Evolutionary conservation across 2,113 vertebrate genomes (phyloP), one percentile per base, ranked within the genome.

Genomic region (Dunckerocampus dactyliophorus): DNA sequence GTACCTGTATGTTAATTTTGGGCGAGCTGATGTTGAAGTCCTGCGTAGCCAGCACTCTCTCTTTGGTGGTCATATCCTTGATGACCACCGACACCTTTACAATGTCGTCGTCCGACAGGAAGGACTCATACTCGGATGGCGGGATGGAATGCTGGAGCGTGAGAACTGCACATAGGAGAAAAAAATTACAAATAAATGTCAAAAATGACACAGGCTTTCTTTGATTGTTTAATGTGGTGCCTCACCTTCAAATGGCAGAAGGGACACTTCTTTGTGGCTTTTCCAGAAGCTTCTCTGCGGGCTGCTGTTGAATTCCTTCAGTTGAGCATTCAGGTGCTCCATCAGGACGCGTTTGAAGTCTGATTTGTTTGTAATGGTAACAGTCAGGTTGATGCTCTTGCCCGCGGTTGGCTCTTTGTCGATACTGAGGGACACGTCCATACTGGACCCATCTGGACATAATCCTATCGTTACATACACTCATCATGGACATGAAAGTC

Each of bases 1-100:
- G 16, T 16, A 82, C 85, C 80, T 82, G 50, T 10, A 79, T 50
- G 1, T 22, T 58, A 28, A 87, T 82, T 58, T 65, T 20, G 4
- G 72, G 76, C 6, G 70, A 47, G 13, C 37, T 73, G 4, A 87
- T 46, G 57, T 45, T 77, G 66, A 85, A 80, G 59, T 87, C 85
- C 61, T 75, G 37, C 4, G 58, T 42, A 21, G 61, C 74, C 74
- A 87, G 28, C 28, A 75, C 37, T 52, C 76, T 80, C 61, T 82
- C 77, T 19, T 71, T 11, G 0, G 75, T 85, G 7, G 0, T 49
- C n/a, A 3, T 1, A 48, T 87, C 83, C 71, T 82, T 75, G 12
- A 87, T 46, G 51, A 87, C 81, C 55, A 78, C 85, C 0, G 78
- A 80, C 34, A 74, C 7, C 16, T 82, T 87, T 65, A 87, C 68